phyloP scores from a whole-genome alignment of 2,888 invertebrate genomes.

The Melikaiella ostensackeni region DNA sequence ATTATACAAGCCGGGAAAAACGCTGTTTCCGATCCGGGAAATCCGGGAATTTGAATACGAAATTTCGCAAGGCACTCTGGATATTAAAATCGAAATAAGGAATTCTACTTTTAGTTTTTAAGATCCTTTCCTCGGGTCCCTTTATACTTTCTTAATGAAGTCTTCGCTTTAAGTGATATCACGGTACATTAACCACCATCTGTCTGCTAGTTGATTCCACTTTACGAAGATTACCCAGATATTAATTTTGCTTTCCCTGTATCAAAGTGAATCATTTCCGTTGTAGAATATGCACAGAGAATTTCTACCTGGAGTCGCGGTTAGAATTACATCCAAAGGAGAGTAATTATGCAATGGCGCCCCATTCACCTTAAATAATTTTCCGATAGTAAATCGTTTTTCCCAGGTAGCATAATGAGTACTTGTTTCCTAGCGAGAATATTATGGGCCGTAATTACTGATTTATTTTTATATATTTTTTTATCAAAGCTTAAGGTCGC shows the following conservation, averaged over 20 bases:
- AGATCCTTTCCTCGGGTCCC: no score
- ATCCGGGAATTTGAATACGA: no score
- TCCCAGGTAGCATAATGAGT: neutral
- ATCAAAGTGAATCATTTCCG: neutral
- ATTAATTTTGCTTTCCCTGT: neutral
- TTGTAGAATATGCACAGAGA: neutral
- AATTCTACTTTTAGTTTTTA: no score
- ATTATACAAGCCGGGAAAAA: no score
- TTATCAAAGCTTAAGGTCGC: no score
- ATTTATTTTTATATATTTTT: no score
- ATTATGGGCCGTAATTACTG: neutral
- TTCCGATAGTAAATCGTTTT: constrained; percentile 5
- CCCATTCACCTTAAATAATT: constrained; percentile 14
- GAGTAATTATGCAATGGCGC: constrained; percentile 17
- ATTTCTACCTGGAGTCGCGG: neutral
- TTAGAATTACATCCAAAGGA: neutral
- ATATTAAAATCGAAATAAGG: no score
- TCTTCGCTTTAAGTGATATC: neutral
- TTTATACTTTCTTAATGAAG: neutral
- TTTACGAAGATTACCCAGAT: constrained; percentile 1
- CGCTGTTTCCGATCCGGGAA: no score
- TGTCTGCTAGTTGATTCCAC: neutral
- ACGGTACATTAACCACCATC: neutral
- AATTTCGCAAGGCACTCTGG: no score
- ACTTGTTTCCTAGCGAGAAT: constrained; percentile 30